These are phyloP conservation scores for Hydropsyche betteni DNA, from an alignment of 2,888 invertebrate genomes.

Conservation along the genomic window DNA sequence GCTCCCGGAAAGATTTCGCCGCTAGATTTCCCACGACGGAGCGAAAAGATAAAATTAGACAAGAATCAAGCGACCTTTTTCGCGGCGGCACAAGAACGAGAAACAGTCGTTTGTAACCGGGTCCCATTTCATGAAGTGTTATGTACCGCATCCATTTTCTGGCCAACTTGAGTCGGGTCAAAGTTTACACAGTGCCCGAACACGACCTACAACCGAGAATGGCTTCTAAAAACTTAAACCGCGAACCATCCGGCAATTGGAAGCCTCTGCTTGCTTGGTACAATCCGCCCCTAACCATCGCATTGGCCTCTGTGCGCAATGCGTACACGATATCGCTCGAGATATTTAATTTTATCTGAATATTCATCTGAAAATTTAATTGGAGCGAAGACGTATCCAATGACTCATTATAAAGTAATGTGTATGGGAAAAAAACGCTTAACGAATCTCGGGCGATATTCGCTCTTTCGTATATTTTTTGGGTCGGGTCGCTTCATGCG, in stretches of 20 bases:
- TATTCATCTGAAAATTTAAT: constrained; percentile 5
- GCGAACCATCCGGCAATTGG: background rate
- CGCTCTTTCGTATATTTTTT: background rate
- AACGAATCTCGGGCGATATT: background rate
- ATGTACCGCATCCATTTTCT: constrained; percentile 36
- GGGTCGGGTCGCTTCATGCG: background rate
- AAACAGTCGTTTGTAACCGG: constrained; percentile 30
- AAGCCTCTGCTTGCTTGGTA: background rate
- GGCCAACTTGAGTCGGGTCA: constrained; percentile 37
- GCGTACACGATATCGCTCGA: background rate
- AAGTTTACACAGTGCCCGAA: constrained; percentile 38
- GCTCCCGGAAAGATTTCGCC: too few relatives aligned
- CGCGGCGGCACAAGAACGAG: background rate
- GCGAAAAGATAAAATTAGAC: too few relatives aligned
- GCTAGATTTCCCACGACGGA: too few relatives aligned
- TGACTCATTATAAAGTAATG: constrained; percentile 9
- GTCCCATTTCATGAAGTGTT: constrained; percentile 38
- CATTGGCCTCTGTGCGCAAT: background rate
- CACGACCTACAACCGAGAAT: constrained; percentile 24
- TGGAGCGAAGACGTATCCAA: background rate
- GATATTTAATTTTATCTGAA: background rate
- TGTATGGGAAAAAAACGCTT: too few relatives aligned
- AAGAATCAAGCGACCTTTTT: constrained; percentile 4
- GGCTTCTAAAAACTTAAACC: constrained; percentile 36
- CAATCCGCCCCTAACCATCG: background rate